These are phyloP conservation scores for Limnephilus marmoratus DNA, from an alignment of 2,888 invertebrate genomes.

Conservation along the genomic window DNA sequence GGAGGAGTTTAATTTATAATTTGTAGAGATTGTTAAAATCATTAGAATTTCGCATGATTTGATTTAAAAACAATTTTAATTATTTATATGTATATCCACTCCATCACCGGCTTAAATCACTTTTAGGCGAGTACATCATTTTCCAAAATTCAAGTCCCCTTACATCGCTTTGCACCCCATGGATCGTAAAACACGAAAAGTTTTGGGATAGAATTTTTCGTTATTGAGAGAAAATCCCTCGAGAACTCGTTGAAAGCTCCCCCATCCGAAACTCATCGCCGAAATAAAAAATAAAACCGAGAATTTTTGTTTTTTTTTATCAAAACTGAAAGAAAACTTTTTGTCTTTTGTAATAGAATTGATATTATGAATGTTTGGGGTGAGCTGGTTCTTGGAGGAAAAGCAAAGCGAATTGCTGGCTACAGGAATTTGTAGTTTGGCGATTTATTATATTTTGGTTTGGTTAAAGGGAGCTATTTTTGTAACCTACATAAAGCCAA, in stretches of 20 bases:
- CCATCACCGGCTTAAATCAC: constrained; percentile 15
- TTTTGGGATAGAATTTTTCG: constrained; percentile 59
- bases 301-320: neutral
- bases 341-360: neutral
- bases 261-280: constrained; percentile 10
- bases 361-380: neutral
- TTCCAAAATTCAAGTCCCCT: constrained; percentile 54
- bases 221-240: constrained; percentile 53
- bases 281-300: constrained; percentile 17
- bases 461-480: neutral
- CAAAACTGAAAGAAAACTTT: neutral
- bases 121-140: constrained; percentile 47
- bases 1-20: no score
- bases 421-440: neutral
- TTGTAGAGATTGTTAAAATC: no score
- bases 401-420: neutral
- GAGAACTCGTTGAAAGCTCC: constrained; percentile 12
- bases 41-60: neutral
- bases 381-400: neutral
- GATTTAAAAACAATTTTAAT: neutral
- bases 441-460: neutral
- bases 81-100: constrained; percentile 14
- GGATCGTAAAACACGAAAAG: constrained; percentile 63
- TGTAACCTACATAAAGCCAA: neutral
- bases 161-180: constrained; percentile 60